Evolutionary conservation across 2,113 vertebrate species (phyloP).

Genomic region (Cisticola juncidis): DNA sequence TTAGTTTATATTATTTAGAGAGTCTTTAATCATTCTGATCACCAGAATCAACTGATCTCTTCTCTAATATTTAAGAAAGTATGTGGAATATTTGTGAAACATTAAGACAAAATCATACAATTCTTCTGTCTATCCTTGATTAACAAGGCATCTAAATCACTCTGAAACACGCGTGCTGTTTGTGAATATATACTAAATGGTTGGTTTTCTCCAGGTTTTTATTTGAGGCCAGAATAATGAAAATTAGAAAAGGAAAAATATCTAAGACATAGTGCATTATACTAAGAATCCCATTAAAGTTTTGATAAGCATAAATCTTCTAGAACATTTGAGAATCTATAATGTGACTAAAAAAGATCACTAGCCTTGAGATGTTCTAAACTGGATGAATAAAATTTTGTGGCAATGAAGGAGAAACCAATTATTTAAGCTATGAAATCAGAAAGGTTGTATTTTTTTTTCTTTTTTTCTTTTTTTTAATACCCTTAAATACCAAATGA

Average conservation of each 20-base stretch:
- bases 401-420: not conserved
- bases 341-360: conserved; percentile 8
- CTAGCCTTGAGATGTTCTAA: not conserved
- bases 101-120: not conserved
- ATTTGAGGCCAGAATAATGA: conserved; percentile 34
- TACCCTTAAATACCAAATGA: not conserved
- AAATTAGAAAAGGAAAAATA: conserved; percentile 24
- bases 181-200: not conserved
- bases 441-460: not conserved
- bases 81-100: not conserved
- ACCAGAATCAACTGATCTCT: not conserved
- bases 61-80: not conserved
- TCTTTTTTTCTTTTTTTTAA: too few relatives aligned
- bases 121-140: not conserved
- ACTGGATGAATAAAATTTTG: not conserved
- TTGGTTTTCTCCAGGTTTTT: not conserved
- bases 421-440: not conserved
- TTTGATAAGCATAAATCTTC: conserved; percentile 18
- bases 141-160: not conserved
- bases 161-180: not conserved
- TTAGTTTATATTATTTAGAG: not conserved
- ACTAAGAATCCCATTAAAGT: conserved; percentile 35
- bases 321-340: not conserved
- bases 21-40: not conserved
- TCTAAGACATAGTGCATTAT: not conserved